A percentile compares a stretch with the other conserved stretches of the same genome.
These are phyloP conservation scores for Lithophane socia DNA, from an alignment of 2,888 invertebrate genomes.

Conservation along the genomic window DNA sequence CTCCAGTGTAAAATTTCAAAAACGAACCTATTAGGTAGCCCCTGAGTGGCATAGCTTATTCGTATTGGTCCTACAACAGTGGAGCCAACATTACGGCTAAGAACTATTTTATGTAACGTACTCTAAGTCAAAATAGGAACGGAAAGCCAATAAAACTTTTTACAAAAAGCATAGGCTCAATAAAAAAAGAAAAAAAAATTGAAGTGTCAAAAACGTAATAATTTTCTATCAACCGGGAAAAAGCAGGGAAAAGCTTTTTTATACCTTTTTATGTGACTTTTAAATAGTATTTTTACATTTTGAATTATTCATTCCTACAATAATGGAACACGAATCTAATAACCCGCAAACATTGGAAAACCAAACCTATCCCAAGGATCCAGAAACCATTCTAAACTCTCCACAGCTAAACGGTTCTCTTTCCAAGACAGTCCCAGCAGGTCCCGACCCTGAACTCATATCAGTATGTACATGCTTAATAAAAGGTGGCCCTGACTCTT, in stretches of 20 bases:
- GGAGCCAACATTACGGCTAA: too few relatives aligned
- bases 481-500: conserved; percentile 58
- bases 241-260: not conserved
- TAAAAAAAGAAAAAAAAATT: not conserved
- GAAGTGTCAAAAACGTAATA: conserved; percentile 6
- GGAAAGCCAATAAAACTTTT: not conserved
- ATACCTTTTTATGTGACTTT: not conserved
- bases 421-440: not conserved
- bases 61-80: too few relatives aligned
- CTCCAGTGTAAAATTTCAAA: too few relatives aligned
- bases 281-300: not conserved
- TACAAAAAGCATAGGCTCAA: not conserved
- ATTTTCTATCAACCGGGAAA: not conserved
- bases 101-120: too few relatives aligned
- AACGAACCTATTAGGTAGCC: too few relatives aligned
- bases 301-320: not conserved
- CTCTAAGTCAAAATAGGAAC: not conserved
- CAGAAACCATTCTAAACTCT: not conserved
- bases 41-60: too few relatives aligned
- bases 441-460: conserved; percentile 58
- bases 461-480: conserved; percentile 78
- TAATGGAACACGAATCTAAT: not conserved
- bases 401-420: not conserved
- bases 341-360: fast-evolving
- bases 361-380: not conserved